These are phyloP conservation scores for Petromus typicus DNA, from an alignment of 2,113 vertebrate genomes.

Conservation along the genomic window DNA sequence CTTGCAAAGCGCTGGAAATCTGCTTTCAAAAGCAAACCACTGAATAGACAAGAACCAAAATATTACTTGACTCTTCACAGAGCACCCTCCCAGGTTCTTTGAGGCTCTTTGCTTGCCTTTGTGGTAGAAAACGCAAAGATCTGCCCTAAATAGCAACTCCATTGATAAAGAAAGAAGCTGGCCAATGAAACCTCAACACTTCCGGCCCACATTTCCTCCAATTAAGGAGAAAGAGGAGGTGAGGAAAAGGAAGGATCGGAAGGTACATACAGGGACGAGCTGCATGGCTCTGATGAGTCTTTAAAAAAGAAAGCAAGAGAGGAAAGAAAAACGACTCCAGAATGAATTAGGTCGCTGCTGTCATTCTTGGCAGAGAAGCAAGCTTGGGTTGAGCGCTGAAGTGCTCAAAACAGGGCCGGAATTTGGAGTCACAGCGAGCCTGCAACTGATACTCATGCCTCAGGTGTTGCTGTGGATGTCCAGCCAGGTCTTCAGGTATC, in stretches of 20 bases:
- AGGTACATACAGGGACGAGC: not conserved
- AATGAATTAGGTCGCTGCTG: not conserved
- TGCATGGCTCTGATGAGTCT: not conserved
- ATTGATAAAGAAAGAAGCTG: not conserved
- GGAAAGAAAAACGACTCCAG: not conserved
- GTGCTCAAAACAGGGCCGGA: not conserved
- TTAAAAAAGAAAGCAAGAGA: not conserved
- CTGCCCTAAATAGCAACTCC: slow-evolving; percentile 26
- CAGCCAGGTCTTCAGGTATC: not conserved
- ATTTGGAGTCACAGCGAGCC: not conserved
- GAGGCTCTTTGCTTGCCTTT: not conserved
- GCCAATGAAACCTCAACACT: not conserved
- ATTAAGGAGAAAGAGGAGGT: not conserved
- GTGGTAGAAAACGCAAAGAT: slow-evolving; percentile 16
- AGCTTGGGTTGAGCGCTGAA: not conserved
- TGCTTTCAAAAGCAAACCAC: slow-evolving; percentile 51
- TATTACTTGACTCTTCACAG: slow-evolving; percentile 21
- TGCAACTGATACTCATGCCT: not conserved
- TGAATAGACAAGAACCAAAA: slow-evolving; percentile 36
- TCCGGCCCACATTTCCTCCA: not conserved
- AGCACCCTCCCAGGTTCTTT: not conserved
- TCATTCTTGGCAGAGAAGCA: not conserved
- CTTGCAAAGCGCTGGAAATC: not conserved
- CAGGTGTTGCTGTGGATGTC: not conserved
- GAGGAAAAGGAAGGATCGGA: not conserved